Evolutionary conservation across 2,797 vertebrate genomes (phyloP).

Genomic region (Hydrophis major): DNA sequence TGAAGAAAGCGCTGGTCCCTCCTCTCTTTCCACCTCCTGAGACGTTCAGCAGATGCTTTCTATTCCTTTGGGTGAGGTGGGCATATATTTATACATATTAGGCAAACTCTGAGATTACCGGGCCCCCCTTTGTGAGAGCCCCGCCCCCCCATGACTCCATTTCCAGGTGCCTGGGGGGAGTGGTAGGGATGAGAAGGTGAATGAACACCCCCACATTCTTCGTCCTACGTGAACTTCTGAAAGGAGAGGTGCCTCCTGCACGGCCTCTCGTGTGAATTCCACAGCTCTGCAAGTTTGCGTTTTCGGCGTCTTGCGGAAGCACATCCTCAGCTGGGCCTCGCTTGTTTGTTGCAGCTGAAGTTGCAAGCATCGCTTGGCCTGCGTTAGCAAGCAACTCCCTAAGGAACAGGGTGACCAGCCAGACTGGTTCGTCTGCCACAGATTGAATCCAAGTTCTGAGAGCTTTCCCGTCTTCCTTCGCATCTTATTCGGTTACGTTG

Average conservation of each 20-base stretch:
- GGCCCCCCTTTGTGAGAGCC: not conserved
- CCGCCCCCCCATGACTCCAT: too few species aligned
- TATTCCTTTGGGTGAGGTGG: not conserved
- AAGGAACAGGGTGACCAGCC: not conserved
- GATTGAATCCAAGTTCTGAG: not conserved
- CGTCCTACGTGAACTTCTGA: too few species aligned
- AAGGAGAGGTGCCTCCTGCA: not conserved
- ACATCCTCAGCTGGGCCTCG: not conserved
- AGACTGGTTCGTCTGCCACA: not conserved
- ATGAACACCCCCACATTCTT: not conserved
- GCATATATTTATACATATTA: not conserved
- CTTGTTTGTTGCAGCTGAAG: not conserved
- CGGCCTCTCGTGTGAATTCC: not conserved
- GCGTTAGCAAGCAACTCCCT: not conserved
- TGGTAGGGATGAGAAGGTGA: not conserved
- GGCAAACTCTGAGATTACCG: not conserved
- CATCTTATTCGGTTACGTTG: not conserved
- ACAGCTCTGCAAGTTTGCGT: not conserved
- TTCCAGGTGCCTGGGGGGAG: not conserved
- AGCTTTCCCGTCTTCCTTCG: not conserved
- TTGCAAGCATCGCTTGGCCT: not conserved
- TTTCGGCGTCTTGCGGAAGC: not conserved
- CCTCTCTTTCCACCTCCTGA: not conserved
- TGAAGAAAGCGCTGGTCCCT: accelerated
- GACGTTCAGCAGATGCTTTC: not conserved